phyloP scores from a whole-genome alignment of 30 jellyfish, hydroid and myxozoan species.

The Aurelia aurita complex sp. Pacific region DNA sequence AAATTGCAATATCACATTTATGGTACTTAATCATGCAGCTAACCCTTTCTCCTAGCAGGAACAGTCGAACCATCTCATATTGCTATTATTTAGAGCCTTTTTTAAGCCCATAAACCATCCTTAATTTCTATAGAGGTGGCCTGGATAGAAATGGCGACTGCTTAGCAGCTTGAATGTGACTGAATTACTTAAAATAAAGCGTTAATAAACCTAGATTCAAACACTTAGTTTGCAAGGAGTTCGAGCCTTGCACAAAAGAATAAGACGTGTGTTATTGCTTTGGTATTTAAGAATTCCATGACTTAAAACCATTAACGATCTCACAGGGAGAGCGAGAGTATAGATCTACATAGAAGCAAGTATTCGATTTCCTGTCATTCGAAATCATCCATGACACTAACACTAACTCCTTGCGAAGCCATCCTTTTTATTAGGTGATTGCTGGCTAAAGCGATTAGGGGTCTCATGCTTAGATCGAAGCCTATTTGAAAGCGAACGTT shows the following conservation, averaged over 20 bases:
- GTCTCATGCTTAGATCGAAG: conserved; percentile 55
- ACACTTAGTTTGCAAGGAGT: conserved; percentile 2
- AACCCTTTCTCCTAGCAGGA: too few relatives aligned
- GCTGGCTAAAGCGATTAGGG: conserved; percentile 57
- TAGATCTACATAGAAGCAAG: conserved; percentile 49
- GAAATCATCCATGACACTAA: conserved; percentile 42
- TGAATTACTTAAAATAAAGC: too few relatives aligned
- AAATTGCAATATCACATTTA: too few relatives aligned
- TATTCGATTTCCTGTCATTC: conserved; percentile 51
- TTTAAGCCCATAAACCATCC: too few relatives aligned
- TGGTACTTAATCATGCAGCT: too few relatives aligned
- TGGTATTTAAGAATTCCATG: conserved; percentile 24
- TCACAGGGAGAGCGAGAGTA: conserved; percentile 20
- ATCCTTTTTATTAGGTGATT: conserved; percentile 47
- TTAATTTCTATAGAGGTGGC: too few relatives aligned
- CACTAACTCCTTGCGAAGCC: conserved; percentile 40
- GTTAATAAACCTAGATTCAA: too few relatives aligned
- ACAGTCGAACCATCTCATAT: too few relatives aligned
- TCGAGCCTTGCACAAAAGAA: not conserved
- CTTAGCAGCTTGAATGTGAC: too few relatives aligned
- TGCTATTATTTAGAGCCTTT: too few relatives aligned
- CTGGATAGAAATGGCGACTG: too few relatives aligned
- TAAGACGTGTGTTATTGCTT: conserved; percentile 5
- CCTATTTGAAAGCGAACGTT: conserved; percentile 63
- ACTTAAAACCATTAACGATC: conserved; percentile 40